A percentile compares a stretch with the other conserved stretches of the same genome.
These are phyloP conservation scores for Carettochelys insculpta DNA, from an alignment of 2,113 vertebrate genomes.

Conservation along the genomic window DNA sequence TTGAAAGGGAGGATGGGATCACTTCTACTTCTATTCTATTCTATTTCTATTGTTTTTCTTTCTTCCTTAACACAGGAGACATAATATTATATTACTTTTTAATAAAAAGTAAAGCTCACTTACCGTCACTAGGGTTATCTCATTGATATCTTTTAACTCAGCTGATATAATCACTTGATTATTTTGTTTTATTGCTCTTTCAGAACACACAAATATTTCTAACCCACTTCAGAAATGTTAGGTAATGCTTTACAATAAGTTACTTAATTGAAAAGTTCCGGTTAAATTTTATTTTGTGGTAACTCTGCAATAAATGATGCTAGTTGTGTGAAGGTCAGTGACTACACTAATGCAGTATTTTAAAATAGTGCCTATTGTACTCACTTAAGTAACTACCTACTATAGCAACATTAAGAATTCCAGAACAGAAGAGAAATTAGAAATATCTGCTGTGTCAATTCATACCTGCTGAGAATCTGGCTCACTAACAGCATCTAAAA, in stretches of 20 bases:
- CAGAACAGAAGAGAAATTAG: not conserved
- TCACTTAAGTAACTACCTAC: not conserved
- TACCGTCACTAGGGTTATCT: not conserved
- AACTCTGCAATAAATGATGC: not conserved
- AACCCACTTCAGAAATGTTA: not conserved
- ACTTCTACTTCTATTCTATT: too few relatives aligned
- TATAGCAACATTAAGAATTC: fast-evolving
- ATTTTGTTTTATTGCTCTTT: not conserved
- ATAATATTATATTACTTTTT: not conserved
- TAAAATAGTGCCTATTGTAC: not conserved
- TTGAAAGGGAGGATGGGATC: not conserved
- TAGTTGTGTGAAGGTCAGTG: not conserved
- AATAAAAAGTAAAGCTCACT: not conserved
- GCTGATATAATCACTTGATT: not conserved
- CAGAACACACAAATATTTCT: not conserved
- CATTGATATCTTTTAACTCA: not conserved
- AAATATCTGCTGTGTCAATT: not conserved
- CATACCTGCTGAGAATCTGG: not conserved
- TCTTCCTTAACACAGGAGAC: not conserved
- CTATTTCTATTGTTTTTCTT: not conserved
- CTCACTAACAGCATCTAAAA: fast-evolving
- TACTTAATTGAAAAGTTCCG: not conserved
- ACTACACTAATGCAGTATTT: not conserved
- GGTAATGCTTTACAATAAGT: not conserved
- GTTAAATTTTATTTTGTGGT: not conserved